Conservation (phyloP, 2,888 invertebrate species). For the Nasonia oneida region DNA sequence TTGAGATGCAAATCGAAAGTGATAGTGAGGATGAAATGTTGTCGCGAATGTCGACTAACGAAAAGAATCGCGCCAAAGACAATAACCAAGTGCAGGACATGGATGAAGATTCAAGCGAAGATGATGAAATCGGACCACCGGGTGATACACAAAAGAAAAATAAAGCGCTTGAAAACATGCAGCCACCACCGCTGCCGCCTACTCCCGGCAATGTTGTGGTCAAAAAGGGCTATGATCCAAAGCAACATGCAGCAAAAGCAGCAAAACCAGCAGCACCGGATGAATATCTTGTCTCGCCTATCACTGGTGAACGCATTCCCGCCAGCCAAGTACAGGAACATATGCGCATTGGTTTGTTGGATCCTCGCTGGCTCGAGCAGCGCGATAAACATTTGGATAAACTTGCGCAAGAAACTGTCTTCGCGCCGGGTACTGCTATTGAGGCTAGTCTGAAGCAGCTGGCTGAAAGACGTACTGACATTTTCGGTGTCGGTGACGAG, state of each 20-base stretch:
- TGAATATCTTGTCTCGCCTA: conserved; percentile 97
- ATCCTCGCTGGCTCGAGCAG: conserved; percentile 99
- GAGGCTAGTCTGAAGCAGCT: conserved; percentile 96
- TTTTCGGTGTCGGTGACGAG: conserved; percentile 99
- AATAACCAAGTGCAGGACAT: conserved; percentile 90
- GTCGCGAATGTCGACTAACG: conserved; percentile 73
- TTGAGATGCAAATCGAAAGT: conserved; percentile 94
- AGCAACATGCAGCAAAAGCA: conserved; percentile 84
- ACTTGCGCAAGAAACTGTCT: conserved; percentile 93
- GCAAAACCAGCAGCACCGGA: conserved; percentile 86
- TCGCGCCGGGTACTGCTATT: conserved; percentile 91
- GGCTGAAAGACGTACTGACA: conserved; percentile 99
- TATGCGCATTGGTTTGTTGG: conserved; percentile 96
- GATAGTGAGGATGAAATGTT: conserved; percentile 85
- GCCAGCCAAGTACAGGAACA: conserved; percentile 99
- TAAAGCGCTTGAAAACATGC: conserved; percentile 80
- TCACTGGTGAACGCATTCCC: conserved; percentile 98
- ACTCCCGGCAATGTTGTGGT: conserved; percentile 96
- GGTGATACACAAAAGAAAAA: conserved; percentile 75
- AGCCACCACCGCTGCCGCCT: conserved; percentile 89
- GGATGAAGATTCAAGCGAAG: conserved; percentile 92
- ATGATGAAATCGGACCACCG: conserved; percentile 81
- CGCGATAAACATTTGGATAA: conserved; percentile 96
- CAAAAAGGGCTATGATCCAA: conserved; percentile 98
- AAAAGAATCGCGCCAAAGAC: conserved; percentile 79